Evolutionary conservation across 30 jellyfish, hydroid and myxozoan genomes (phyloP).

Genomic region (Rhopilema esculentum): DNA sequence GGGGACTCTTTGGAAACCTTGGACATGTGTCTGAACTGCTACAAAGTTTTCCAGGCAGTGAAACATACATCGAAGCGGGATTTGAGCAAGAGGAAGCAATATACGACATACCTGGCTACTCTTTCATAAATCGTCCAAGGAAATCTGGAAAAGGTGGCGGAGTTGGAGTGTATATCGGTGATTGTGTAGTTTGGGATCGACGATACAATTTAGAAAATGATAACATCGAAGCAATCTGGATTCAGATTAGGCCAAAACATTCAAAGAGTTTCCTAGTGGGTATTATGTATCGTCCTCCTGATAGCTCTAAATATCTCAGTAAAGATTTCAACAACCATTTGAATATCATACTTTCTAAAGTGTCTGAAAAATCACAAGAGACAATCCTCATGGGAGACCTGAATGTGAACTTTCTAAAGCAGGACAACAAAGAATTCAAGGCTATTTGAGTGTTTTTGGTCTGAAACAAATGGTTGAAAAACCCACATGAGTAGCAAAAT

Average conservation of each 20-base stretch:
- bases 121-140: conserved; percentile 74
- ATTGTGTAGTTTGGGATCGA: conserved; percentile 70
- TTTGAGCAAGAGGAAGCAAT: conserved; percentile 61
- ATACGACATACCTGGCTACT: conserved; percentile 60
- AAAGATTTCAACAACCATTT: too few species aligned
- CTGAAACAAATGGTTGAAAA: too few species aligned
- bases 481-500: too few species aligned
- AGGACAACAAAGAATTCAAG: conserved; percentile 42
- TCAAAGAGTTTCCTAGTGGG: conserved; percentile 35
- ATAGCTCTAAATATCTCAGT: too few species aligned
- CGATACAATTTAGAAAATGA: too few species aligned
- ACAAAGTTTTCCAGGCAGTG: too few species aligned
- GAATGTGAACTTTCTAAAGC: conserved; percentile 17
- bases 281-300: conserved; percentile 23
- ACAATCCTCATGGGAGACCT: conserved; percentile 45
- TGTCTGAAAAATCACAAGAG: conserved; percentile 39
- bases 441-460: too few species aligned
- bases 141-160: conserved; percentile 77
- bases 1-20: too few species aligned
- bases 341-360: conserved; percentile 6
- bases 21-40: too few species aligned
- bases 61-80: conserved; percentile 73
- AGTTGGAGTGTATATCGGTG: conserved; percentile 70
- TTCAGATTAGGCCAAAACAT: conserved; percentile 52
- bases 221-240: conserved; percentile 67